Evolutionary conservation across 2,888 invertebrate species (phyloP), one percentile per base, ranked within the genome.

Genomic region (Gonocerus acuteangulatus): DNA sequence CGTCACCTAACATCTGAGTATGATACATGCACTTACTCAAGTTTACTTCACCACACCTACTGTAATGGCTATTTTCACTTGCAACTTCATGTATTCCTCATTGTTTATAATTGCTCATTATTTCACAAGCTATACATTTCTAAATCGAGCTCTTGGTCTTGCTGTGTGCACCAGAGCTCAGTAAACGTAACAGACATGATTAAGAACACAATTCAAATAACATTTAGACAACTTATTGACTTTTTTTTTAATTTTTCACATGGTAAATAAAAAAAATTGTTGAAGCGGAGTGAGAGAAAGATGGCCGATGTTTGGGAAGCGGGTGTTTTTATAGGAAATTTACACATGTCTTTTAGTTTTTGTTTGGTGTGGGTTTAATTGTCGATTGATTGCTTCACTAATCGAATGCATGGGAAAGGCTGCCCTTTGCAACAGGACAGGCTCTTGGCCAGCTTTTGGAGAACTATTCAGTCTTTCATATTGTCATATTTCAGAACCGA

Each of bases 371-470:
- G 44, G n/a, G 18, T 16, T 27, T 44, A 45, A 45, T 16, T 54
- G 42, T 39, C 39, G 9, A 9, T 11, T 39, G 39, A n/a, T 42
- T 42, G 21, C 15, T 54, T 11, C 39, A 23, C 23, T 54, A 13
- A 23, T 3, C 19, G 60, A 62, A 61, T 64, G 62, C 65, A 62
- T 62, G 62, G 59, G 62, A 63, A 58, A 60, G 69, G 74, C 74
- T 75, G 75, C 72, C 75, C 75, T 73, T 74, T 75, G 75, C 75
- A 69, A 68, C 72, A 73, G 72, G 76, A 76, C 76, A 75, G 76
- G 74, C 75, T 75, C 74, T 75, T 73, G 76, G 76, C 74, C 75
- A 75, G 75, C 74, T 71, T 71, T 56, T 47, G 39, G 15, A 23
- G 39, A 23, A 49, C 42, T 48, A 52, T 54, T 62, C 64, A 59